phyloP scores from a whole-genome alignment of 2,888 invertebrate species.

The Copidosoma aretas region DNA sequence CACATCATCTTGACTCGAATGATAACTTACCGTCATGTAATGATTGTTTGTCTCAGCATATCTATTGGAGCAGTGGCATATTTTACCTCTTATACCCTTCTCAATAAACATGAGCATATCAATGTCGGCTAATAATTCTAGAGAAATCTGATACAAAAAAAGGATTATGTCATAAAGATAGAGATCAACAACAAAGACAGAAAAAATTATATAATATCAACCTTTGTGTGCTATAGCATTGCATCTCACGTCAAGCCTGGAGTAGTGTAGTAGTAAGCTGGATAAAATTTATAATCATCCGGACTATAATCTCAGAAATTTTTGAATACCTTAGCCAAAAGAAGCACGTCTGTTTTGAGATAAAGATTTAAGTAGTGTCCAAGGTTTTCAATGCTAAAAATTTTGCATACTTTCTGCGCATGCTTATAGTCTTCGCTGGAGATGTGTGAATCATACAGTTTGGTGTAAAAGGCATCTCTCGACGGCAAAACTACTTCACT shows the following conservation, averaged over 20 bases:
- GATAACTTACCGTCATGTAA: conserved; percentile 24
- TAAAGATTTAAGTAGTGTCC: not conserved
- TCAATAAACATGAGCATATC: conserved; percentile 5
- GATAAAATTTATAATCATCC: too few relatives aligned
- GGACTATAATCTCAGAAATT: not conserved
- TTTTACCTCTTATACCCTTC: not conserved
- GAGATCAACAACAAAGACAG: too few relatives aligned
- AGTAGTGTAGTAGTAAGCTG: too few relatives aligned
- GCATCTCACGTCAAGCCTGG: too few relatives aligned
- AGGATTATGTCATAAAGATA: too few relatives aligned
- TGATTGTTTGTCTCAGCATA: conserved; percentile 26
- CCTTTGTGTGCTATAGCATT: too few relatives aligned
- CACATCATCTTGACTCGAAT: conserved; percentile 32
- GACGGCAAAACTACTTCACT: not conserved
- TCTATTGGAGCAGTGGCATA: not conserved
- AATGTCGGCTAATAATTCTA: conserved; percentile 24
- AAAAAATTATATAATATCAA: too few relatives aligned
- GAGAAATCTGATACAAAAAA: not conserved
- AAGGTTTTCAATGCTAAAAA: not conserved
- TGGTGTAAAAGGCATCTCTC: not conserved
- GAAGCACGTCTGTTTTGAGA: not conserved
- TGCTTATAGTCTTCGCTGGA: not conserved
- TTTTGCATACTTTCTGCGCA: not conserved
- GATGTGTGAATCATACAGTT: not conserved
- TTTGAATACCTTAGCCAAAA: not conserved